Percentiles rank a stretch among this genome's conserved stretches.
Conservation (phyloP, 1,140 invertebrate genomes). For the Drosophila bocki region DNA sequence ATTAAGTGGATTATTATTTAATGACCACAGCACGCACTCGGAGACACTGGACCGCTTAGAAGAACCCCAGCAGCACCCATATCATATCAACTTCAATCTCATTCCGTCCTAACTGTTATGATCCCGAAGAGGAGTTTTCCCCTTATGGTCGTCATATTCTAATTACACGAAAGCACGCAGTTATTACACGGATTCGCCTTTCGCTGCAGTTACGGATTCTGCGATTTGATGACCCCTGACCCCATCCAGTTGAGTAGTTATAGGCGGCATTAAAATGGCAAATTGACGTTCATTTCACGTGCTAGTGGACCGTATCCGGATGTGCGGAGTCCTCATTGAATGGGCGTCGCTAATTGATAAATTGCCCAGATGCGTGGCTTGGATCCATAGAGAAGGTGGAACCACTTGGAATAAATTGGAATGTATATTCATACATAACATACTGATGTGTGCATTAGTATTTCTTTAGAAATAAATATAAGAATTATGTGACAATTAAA, state of each 20-base stretch:
- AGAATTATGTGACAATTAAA: background rate
- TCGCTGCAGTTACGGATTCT: slow-evolving; percentile 31
- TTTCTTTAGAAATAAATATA: background rate
- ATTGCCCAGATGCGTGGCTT: slow-evolving; percentile 69
- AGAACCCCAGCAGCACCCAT: background rate
- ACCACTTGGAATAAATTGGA: slow-evolving; percentile 29
- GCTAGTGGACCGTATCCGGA: slow-evolving; percentile 56
- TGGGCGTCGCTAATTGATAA: slow-evolving; percentile 81
- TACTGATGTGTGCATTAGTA: background rate
- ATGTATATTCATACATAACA: background rate
- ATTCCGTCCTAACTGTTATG: slow-evolving; percentile 72
- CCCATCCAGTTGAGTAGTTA: slow-evolving; percentile 45
- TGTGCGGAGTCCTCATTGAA: slow-evolving; percentile 58
- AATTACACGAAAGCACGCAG: slow-evolving; percentile 76
- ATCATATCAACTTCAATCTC: slow-evolving; percentile 62
- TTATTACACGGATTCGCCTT: slow-evolving; percentile 66
- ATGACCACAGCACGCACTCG: slow-evolving; percentile 74
- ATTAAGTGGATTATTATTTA: slow-evolving; percentile 84
- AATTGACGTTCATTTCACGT: slow-evolving; percentile 78
- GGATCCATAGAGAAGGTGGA: slow-evolving; percentile 16
- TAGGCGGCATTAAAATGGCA: slow-evolving; percentile 63
- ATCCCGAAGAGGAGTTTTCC: slow-evolving; percentile 46
- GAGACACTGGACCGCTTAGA: slow-evolving; percentile 23
- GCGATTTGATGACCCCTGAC: slow-evolving; percentile 66
- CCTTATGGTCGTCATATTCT: slow-evolving; percentile 69